Evolutionary conservation across 1,140 invertebrate species (phyloP).

Genomic region (Sitobion miscanthi): DNA sequence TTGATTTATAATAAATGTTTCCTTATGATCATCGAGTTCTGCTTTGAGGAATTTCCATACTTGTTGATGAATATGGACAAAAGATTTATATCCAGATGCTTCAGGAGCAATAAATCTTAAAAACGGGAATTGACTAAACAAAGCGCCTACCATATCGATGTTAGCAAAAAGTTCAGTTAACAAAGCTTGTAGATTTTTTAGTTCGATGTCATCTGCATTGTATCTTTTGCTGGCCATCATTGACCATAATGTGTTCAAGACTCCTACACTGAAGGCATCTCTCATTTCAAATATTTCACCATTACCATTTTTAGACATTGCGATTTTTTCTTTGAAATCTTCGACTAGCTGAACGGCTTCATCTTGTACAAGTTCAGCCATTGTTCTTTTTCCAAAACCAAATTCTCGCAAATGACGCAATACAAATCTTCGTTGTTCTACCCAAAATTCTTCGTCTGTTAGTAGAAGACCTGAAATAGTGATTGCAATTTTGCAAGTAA

Average conservation of each 20-base stretch:
- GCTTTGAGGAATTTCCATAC: slow-evolving; percentile 75
- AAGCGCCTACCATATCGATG: slow-evolving; percentile 78
- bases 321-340: slow-evolving; percentile 65
- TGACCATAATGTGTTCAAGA: slow-evolving; percentile 85
- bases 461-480: slow-evolving; percentile 68
- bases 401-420: slow-evolving; percentile 80
- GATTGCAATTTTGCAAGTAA: background rate
- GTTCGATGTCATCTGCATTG: slow-evolving; percentile 69
- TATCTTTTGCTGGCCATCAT: slow-evolving; percentile 81
- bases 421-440: slow-evolving; percentile 82
- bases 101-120: slow-evolving; percentile 76
- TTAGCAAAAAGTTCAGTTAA: slow-evolving; percentile 74
- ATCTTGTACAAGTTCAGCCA: slow-evolving; percentile 74
- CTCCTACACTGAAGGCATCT: slow-evolving; percentile 75
- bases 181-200: slow-evolving; percentile 72
- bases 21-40: slow-evolving; percentile 77
- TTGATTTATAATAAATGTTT: slow-evolving; percentile 68
- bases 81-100: slow-evolving; percentile 76
- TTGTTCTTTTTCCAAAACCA: slow-evolving; percentile 78
- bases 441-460: slow-evolving; percentile 80
- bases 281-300: slow-evolving; percentile 70
- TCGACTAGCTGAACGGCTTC: slow-evolving; percentile 71
- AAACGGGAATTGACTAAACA: slow-evolving; percentile 80
- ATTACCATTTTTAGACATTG: slow-evolving; percentile 58
- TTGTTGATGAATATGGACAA: slow-evolving; percentile 72